Percentiles rank a stretch among this genome's conserved stretches.
phyloP scores from a whole-genome alignment of 2,113 vertebrate species.

The Dicrurus megarhynchus region DNA sequence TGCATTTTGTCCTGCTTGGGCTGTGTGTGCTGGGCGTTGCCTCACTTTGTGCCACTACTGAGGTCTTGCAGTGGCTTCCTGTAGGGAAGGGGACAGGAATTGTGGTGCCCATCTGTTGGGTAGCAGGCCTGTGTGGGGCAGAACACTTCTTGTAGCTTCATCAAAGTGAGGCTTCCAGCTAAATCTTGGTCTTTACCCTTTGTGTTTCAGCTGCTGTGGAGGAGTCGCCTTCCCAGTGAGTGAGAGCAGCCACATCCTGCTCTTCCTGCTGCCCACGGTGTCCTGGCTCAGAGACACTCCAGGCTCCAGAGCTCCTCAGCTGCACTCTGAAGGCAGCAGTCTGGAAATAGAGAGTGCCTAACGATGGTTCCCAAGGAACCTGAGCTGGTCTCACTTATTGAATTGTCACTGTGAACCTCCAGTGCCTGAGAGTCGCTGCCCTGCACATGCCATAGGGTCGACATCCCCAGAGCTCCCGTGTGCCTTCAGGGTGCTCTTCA shows the following conservation, averaged over 20 bases:
- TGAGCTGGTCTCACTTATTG: background rate
- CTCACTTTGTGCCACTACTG: background rate
- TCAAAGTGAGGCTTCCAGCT: background rate
- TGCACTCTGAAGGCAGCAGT: background rate
- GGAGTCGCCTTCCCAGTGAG: slow-evolving; percentile 63
- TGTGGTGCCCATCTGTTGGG: background rate
- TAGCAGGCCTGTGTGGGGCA: background rate
- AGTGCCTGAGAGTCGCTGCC: background rate
- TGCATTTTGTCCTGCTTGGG: background rate
- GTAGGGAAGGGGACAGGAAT: background rate
- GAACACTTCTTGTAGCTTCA: background rate
- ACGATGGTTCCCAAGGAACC: slow-evolving; percentile 3
- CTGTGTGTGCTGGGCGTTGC: background rate
- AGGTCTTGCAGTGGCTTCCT: background rate
- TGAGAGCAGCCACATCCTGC: background rate
- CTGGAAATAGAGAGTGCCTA: background rate
- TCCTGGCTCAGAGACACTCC: background rate
- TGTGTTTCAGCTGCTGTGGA: slow-evolving; percentile 65
- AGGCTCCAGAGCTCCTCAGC: background rate
- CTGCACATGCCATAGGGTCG: rapidly evolving
- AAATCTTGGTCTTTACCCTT: background rate
- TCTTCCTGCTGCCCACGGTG: background rate
- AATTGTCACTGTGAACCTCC: background rate
- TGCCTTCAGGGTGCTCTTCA: background rate
- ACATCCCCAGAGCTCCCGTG: rapidly evolving